These are phyloP conservation scores for Hoplodrina blanda DNA, from an alignment of 2,888 invertebrate species.

Conservation along the genomic window DNA sequence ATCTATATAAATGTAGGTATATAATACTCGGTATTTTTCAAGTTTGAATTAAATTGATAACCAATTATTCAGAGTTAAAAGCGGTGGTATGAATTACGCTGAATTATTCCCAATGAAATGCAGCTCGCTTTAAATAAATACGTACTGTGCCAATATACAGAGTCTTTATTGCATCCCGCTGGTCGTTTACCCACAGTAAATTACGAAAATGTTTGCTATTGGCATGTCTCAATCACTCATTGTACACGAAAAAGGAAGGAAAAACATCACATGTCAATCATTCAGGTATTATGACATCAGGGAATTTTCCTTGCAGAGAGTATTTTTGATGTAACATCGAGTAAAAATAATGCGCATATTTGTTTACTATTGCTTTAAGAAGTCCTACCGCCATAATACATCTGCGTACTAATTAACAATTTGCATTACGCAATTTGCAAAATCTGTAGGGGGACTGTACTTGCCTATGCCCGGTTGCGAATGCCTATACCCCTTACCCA, in stretches of 20 bases:
- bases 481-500: too few relatives aligned
- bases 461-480: too few relatives aligned
- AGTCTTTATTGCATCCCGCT: neutral
- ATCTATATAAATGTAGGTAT: neutral
- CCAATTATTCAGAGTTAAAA: neutral
- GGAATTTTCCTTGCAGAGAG: neutral
- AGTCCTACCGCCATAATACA: too few relatives aligned
- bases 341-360: too few relatives aligned
- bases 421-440: too few relatives aligned
- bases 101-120: neutral
- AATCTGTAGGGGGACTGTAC: too few relatives aligned
- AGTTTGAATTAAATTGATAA: neutral
- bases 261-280: neutral
- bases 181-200: neutral
- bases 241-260: neutral
- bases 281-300: neutral
- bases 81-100: neutral
- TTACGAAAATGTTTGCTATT: constrained; percentile 18
- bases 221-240: constrained; percentile 20
- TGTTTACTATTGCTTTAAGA: too few relatives aligned
- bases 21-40: neutral
- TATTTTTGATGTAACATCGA: too few relatives aligned
- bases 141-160: neutral
- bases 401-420: too few relatives aligned
- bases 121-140: constrained; percentile 3